Conservation (phyloP, 2,888 invertebrate species). For the Dilophus febrilis region DNA sequence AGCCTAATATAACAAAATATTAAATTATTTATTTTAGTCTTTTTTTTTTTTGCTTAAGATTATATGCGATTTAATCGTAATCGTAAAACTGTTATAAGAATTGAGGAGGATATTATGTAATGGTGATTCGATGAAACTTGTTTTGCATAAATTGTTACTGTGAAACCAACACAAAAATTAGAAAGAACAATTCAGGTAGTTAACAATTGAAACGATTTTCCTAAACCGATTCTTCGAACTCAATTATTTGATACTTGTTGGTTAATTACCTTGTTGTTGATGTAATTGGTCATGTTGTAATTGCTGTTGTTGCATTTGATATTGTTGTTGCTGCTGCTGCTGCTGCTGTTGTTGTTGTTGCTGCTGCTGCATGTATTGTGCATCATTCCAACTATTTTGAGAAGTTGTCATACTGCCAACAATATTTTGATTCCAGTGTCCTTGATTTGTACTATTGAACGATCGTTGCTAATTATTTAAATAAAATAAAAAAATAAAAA, state of each 20-base stretch:
- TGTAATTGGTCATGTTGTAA: background rate
- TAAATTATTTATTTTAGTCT: too few species aligned
- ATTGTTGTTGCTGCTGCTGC: background rate
- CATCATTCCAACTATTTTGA: background rate
- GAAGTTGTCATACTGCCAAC: background rate
- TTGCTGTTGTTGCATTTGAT: background rate
- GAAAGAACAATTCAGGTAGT: background rate
- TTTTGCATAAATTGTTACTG: too few species aligned
- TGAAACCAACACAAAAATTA: background rate
- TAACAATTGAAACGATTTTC: background rate
- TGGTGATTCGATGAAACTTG: too few species aligned
- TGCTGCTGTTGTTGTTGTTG: background rate
- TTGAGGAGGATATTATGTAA: too few species aligned
- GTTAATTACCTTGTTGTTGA: background rate
- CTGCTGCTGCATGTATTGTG: background rate
- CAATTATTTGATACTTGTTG: too few species aligned
- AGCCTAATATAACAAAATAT: too few species aligned
- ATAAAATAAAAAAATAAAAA: too few species aligned
- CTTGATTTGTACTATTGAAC: background rate
- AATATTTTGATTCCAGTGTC: conserved; percentile 2
- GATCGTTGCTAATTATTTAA: too few species aligned
- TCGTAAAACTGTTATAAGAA: too few species aligned
- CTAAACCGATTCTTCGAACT: background rate
- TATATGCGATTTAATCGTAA: too few species aligned
- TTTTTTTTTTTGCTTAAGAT: too few species aligned